These are phyloP conservation scores for Mechanitis messenoides DNA, from an alignment of 2,888 invertebrate genomes.

Conservation along the genomic window DNA sequence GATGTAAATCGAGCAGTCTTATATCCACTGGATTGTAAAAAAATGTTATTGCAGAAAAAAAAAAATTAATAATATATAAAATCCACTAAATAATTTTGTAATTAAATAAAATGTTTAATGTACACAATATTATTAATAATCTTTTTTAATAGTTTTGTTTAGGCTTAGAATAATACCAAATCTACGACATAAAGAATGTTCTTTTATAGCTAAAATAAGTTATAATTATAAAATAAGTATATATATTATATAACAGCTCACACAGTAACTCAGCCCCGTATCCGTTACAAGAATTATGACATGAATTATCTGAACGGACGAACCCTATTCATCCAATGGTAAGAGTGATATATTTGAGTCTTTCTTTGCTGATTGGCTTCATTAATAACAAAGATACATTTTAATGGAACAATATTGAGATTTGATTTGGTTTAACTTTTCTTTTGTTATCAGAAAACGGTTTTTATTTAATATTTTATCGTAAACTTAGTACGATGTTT, in stretches of 20 bases:
- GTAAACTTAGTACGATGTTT: not conserved
- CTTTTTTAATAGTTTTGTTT: no score
- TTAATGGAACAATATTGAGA: not conserved
- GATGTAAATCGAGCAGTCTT: not conserved
- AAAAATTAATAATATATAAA: no score
- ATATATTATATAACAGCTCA: conserved; percentile 9
- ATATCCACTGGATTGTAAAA: not conserved
- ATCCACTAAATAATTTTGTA: no score
- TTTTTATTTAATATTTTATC: not conserved
- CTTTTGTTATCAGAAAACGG: not conserved
- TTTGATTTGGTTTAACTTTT: not conserved
- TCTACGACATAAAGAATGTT: no score
- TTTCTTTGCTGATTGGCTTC: conserved; percentile 1
- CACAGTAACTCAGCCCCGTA: not conserved
- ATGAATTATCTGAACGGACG: conserved; percentile 21
- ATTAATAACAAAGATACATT: not conserved
- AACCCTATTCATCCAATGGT: conserved; percentile 16
- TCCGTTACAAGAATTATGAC: conserved; percentile 23
- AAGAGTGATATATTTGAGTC: not conserved
- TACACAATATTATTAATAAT: no score
- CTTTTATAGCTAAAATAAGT: not conserved
- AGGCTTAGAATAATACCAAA: no score
- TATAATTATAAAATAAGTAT: not conserved
- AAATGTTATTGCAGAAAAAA: not conserved
- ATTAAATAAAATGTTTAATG: no score